These are phyloP conservation scores for Rostratula benghalensis DNA, from an alignment of 2,113 vertebrate genomes.

Conservation along the genomic window DNA sequence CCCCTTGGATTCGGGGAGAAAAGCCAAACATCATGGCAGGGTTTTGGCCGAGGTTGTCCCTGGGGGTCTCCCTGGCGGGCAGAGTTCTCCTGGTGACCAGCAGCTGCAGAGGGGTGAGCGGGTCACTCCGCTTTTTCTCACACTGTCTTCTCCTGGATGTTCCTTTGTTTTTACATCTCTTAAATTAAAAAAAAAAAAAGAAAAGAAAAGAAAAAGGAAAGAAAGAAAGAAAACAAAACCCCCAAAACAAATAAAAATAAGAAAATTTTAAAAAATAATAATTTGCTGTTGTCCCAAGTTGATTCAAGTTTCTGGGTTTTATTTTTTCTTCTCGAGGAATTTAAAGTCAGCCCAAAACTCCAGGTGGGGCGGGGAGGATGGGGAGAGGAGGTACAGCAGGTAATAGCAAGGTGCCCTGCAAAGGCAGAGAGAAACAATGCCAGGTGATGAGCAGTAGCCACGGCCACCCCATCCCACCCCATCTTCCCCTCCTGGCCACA, in stretches of 20 bases:
- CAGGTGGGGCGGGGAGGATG: neutral
- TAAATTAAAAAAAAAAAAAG: constrained; percentile 51
- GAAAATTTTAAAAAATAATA: neutral
- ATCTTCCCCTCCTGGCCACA: neutral
- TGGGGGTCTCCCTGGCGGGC: neutral
- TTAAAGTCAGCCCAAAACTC: constrained; percentile 50
- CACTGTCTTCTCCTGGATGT: constrained; percentile 63
- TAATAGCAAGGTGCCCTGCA: constrained; percentile 56
- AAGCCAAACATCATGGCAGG: constrained; percentile 63
- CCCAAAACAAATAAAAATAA: constrained; percentile 46
- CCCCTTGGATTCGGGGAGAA: neutral
- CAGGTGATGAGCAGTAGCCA: neutral
- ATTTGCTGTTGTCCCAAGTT: constrained; percentile 21
- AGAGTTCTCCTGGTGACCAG: constrained; percentile 58
- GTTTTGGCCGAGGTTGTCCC: neutral
- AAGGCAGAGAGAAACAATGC: neutral
- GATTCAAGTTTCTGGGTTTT: constrained; percentile 56
- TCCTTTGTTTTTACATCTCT: neutral
- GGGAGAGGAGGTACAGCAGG: constrained; percentile 57
- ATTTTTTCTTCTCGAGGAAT: constrained; percentile 54
- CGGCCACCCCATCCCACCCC: rapidly evolving
- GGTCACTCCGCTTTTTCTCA: constrained; percentile 64
- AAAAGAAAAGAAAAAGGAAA: neutral
- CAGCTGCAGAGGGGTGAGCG: constrained; percentile 50
- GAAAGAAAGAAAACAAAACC: too few relatives aligned